These are phyloP conservation scores for Oreortyx pictus DNA, from an alignment of 2,797 vertebrate species.

Conservation along the genomic window DNA sequence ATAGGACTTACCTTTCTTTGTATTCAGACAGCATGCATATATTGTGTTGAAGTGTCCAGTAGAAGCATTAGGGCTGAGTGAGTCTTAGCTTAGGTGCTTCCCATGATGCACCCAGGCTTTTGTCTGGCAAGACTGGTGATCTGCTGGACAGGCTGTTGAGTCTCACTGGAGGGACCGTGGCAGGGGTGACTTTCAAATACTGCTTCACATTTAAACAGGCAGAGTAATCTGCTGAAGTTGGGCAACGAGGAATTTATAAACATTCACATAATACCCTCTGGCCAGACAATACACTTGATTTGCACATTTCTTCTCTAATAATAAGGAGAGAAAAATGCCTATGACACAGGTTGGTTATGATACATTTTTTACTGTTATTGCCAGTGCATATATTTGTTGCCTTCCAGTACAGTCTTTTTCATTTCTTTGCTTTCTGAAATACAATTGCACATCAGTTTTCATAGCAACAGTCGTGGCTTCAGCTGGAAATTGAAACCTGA, in stretches of 20 bases:
- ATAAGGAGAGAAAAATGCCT: background rate
- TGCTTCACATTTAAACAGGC: background rate
- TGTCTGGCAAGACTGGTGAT: background rate
- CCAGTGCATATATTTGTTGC: background rate
- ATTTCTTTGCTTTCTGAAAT: slow-evolving; percentile 40
- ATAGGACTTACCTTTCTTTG: background rate
- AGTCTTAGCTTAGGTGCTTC: background rate
- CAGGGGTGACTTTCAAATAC: background rate
- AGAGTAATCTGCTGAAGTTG: background rate
- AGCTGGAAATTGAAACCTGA: slow-evolving; percentile 67
- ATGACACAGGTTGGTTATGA: background rate
- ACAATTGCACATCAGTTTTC: slow-evolving; percentile 58
- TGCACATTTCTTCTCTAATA: background rate
- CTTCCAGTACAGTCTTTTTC: background rate
- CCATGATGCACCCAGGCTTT: background rate
- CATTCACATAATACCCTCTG: background rate
- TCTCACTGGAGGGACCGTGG: background rate
- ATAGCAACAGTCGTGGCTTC: slow-evolving; percentile 57
- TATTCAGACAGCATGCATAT: fast-evolving
- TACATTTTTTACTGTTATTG: background rate
- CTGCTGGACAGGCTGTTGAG: background rate
- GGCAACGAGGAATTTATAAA: background rate
- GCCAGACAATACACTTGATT: background rate
- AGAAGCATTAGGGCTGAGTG: background rate
- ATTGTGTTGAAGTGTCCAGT: background rate